These are phyloP conservation scores for Chalcis sispes DNA, from an alignment of 2,888 invertebrate species.

Conservation along the genomic window DNA sequence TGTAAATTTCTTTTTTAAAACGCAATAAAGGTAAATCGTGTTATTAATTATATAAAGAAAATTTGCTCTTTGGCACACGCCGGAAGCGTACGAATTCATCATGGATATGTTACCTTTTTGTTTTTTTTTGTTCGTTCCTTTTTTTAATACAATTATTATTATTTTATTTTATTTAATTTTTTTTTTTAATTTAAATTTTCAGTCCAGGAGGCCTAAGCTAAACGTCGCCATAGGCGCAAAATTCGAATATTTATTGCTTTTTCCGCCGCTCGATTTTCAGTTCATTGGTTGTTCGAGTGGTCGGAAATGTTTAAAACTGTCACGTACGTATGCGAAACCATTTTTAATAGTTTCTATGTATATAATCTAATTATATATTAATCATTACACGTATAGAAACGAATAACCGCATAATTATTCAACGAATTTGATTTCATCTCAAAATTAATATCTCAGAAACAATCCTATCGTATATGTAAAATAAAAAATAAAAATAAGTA, in stretches of 20 bases:
- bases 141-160: no score
- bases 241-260: conserved; percentile 45
- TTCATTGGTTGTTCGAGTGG: conserved; percentile 45
- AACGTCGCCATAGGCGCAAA: conserved; percentile 10
- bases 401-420: conserved; percentile 1
- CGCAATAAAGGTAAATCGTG: not conserved
- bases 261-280: conserved; percentile 40
- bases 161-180: no score
- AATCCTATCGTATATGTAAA: not conserved
- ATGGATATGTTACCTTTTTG: conserved; percentile 65
- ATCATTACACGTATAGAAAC: not conserved
- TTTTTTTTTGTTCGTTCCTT: no score
- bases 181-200: conserved; percentile 47
- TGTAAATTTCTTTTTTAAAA: no score
- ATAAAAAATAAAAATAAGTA: conserved; percentile 34
- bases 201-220: conserved; percentile 36
- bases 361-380: conserved; percentile 8
- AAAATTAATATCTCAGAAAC: not conserved
- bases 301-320: conserved; percentile 2
- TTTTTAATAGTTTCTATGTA: conserved; percentile 1
- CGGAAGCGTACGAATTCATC: conserved; percentile 62
- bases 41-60: conserved; percentile 12
- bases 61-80: conserved; percentile 63
- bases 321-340: not conserved
- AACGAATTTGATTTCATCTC: not conserved